Conservation (phyloP, 2,113 vertebrate genomes). For the Laterallus jamaicensis region DNA sequence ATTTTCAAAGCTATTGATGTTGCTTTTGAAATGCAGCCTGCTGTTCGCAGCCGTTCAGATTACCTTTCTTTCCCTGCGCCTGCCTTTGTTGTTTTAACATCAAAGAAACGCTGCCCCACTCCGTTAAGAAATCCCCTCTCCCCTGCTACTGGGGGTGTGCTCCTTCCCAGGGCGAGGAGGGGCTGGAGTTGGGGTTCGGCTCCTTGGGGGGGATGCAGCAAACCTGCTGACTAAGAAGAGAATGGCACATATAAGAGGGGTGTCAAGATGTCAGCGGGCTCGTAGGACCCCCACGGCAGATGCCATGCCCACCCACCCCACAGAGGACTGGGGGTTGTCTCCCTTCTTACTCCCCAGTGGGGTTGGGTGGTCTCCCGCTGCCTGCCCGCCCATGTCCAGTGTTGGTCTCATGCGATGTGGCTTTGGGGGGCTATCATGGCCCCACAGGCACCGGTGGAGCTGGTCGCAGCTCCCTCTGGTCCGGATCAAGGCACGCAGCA, state of each 20-base stretch:
- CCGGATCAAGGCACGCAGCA: neutral
- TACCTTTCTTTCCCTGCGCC: neutral
- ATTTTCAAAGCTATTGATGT: slow-evolving; percentile 43
- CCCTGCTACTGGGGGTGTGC: neutral
- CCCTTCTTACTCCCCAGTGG: rapidly evolving
- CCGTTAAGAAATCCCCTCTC: neutral
- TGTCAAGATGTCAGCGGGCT: rapidly evolving
- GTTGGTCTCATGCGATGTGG: rapidly evolving
- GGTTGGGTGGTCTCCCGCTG: neutral
- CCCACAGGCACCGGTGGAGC: neutral
- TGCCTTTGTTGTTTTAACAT: slow-evolving; percentile 64
- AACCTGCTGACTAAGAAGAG: rapidly evolving
- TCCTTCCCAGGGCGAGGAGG: no score
- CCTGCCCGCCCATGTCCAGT: neutral
- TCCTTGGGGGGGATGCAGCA: neutral
- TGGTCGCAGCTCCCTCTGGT: neutral
- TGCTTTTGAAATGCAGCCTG: slow-evolving; percentile 51
- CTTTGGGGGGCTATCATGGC: neutral
- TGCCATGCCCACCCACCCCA: rapidly evolving
- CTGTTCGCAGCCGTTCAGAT: neutral
- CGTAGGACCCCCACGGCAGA: neutral
- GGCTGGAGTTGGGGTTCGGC: rapidly evolving
- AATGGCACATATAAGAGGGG: neutral
- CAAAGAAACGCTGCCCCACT: slow-evolving; percentile 25
- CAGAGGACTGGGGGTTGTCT: neutral